Evolutionary conservation across 2,888 invertebrate genomes (phyloP).

Genomic region (Agrilus mali): DNA sequence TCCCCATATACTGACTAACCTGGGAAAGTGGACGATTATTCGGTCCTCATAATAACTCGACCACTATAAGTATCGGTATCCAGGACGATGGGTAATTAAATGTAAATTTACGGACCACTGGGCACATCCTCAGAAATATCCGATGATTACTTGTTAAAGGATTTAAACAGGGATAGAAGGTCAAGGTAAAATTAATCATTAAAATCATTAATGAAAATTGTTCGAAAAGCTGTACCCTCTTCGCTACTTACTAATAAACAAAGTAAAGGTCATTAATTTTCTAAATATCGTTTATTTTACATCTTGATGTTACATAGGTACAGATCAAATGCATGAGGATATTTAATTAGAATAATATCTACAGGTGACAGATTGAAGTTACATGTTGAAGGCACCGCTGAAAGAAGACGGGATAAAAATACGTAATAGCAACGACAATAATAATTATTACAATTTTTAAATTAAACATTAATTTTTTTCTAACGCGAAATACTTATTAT

Average conservation of each 20-base stretch:
- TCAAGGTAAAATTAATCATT: too few species aligned
- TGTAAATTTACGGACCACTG: neutral
- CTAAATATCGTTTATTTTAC: conserved; percentile 8
- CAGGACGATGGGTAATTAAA: conserved; percentile 2
- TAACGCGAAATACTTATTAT: too few species aligned
- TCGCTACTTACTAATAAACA: too few species aligned
- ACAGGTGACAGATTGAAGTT: conserved; percentile 31
- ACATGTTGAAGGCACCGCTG: conserved; percentile 38
- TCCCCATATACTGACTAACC: too few species aligned
- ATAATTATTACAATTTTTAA: neutral
- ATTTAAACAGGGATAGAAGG: too few species aligned
- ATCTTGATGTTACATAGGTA: conserved; percentile 1
- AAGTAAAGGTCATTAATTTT: neutral
- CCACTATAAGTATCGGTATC: neutral
- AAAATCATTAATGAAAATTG: too few species aligned
- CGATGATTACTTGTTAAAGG: too few species aligned
- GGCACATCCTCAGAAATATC: neutral
- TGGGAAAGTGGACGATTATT: too few species aligned
- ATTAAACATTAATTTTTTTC: too few species aligned
- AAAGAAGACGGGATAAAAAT: conserved; percentile 32
- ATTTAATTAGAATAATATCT: conserved; percentile 19
- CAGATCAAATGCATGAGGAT: conserved; percentile 10
- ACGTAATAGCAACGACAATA: neutral
- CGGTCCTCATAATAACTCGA: too few species aligned
- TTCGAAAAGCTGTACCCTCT: too few species aligned